Evolutionary conservation across 2,113 vertebrate genomes (phyloP), one percentile per base, ranked within the genome.

Genomic region (Mormoops blainvillei): DNA sequence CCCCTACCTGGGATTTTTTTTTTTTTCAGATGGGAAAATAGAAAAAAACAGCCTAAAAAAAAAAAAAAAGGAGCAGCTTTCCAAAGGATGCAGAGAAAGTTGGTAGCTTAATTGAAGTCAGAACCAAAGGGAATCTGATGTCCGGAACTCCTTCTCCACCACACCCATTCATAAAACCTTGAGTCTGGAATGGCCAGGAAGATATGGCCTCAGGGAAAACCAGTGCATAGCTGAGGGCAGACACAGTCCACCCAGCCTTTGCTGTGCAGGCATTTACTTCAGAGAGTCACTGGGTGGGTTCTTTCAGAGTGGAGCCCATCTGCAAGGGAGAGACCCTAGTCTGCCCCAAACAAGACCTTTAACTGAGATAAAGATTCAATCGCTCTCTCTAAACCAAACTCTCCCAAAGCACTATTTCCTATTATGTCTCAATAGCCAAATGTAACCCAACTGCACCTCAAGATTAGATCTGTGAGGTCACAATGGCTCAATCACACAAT

Each of bases 351-450:
- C 2, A 10, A 92, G 81, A 70, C 67, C 93, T 63, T 80, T 41
- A 92, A 94, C 87, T 78, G 89, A 87, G 92, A 97, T 96, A 18
- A 13, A 96, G 83, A 95, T 82, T 90, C 94, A 94, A 36, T 97
- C 89, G 95, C 76, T 97, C 97, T 83, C 56, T 96, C 80, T 98
- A 98, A 98, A 96, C 98, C 98, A 98, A 98, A 98, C 98, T 96
- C 95, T 94, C 80, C 89, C 91, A 94, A 98, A 98, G 95, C 83
- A 96, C 63, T 67, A 97, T 97, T 98, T 98, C 97, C 98, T 98
- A 98, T 98, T 98, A 97, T 98, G 98, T 98, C 98, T 98, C 98
- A 76, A 95, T 96, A 98, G 98, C 97, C 97, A 97, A 97, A 97
- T 97, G 91, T 97, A 97, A 98, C 96, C 97, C 97, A 86, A 97